phyloP scores from a whole-genome alignment of 2,888 invertebrate genomes.

The Calliphora vomitoria region DNA sequence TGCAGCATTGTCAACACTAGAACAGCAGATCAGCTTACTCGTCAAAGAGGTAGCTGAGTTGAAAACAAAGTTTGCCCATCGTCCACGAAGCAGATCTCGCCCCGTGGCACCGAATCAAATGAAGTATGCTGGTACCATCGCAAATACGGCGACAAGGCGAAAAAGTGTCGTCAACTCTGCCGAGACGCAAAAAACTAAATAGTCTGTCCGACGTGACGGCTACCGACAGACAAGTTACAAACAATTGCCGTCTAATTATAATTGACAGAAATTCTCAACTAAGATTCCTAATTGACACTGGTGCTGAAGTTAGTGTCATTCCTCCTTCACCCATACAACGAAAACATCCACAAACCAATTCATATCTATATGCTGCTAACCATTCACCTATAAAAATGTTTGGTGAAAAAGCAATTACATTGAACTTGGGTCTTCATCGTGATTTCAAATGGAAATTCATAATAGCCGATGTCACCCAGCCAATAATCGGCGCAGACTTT shows the following conservation, averaged over 20 bases:
- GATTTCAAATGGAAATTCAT: slow-evolving; percentile 75
- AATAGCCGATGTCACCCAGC: slow-evolving; percentile 74
- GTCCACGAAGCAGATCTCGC: slow-evolving; percentile 23
- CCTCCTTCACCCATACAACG: slow-evolving; percentile 48
- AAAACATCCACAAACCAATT: slow-evolving; percentile 6
- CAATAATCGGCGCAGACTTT: slow-evolving; percentile 76
- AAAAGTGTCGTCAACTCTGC: slow-evolving; percentile 65
- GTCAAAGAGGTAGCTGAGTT: slow-evolving; percentile 62
- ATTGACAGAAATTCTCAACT: slow-evolving; percentile 34
- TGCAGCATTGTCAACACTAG: neutral
- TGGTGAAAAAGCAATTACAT: slow-evolving; percentile 56
- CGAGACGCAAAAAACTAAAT: slow-evolving; percentile 49
- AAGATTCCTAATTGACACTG: slow-evolving; percentile 70
- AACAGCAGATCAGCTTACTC: slow-evolving; percentile 49
- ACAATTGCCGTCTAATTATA: slow-evolving; percentile 49
- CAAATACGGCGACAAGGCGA: slow-evolving; percentile 64
- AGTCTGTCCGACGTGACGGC: slow-evolving; percentile 48
- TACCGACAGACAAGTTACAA: slow-evolving; percentile 17
- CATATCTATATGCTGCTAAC: slow-evolving; percentile 51
- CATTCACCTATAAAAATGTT: slow-evolving; percentile 66
- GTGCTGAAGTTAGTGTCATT: slow-evolving; percentile 69
- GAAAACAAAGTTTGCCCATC: slow-evolving; percentile 12
- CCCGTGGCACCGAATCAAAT: neutral
- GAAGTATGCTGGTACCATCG: slow-evolving; percentile 71
- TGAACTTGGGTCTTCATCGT: slow-evolving; percentile 72